Base-by-base conservation (phyloP, 2,797 vertebrate genomes). In the Propithecus deckenii region DNA sequence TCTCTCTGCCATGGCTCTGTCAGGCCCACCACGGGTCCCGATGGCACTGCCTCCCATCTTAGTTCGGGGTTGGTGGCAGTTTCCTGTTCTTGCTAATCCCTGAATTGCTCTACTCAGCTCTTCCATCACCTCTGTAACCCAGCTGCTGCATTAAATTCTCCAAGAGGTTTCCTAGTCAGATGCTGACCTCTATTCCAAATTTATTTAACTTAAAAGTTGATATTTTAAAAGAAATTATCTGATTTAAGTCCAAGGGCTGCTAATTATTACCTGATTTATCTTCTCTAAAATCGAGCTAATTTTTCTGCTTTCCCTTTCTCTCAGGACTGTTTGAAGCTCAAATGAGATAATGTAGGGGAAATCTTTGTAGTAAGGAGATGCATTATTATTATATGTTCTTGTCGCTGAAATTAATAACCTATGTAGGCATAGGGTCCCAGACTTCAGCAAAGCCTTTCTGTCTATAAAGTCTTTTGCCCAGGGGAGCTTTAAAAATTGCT, bases 181-280 rank as follows among this genome's bases (percentile, higher is more conserved):
- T 22, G 6, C 32, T 50, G 25, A 50, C 50, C 46, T 69, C 71
- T 55, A 1, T 41, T 74, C 28, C 76, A 96, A 38, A 65, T 83
- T 67, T 69, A 50, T 25, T 88, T 85, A 30, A 94, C 52, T 94
- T 46, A 72, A 75, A 72, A 86, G n/a, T 55, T 75, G 30, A 52
- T 38, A 59, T 83, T 59, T 11, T 22, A n/a, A 80, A 74, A 52
- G 23, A 38, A 59, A 74, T 55, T 41, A 59, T 65, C 30, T 13
- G 38, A 84, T 52, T 30, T 63, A 71, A 52, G 7, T 35, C 32
- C 32, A 86, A 81, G 30, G 89, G 2, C 46, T 78, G 46, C 71
- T 52, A 52, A 10, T 55, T 79, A 30, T 32, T 38, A 63, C 57
- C 35, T 35, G 38, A 41, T 41, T 67, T 48, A 20, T 89, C 61